Conservation (phyloP, 1,140 invertebrate genomes). For the Achatina immaculata region DNA sequence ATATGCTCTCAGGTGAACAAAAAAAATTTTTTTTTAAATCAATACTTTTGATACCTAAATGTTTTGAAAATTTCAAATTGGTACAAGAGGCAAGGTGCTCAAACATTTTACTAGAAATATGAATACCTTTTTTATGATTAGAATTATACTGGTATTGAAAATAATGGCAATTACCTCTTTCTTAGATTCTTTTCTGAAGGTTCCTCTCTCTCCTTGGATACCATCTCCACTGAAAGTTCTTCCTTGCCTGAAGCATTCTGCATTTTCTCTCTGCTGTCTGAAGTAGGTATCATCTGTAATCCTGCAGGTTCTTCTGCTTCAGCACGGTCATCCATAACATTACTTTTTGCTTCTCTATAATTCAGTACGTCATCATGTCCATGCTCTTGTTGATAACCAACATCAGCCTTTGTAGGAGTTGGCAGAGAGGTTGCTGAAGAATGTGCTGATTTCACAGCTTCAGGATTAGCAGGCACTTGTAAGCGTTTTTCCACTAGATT, state of each 20-base stretch:
- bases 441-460: neutral
- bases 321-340: neutral
- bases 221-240: neutral
- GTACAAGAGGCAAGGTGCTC: too few relatives aligned
- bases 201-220: too few relatives aligned
- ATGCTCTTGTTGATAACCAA: neutral
- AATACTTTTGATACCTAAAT: too few relatives aligned
- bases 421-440: neutral
- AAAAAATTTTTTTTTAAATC: too few relatives aligned
- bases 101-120: too few relatives aligned
- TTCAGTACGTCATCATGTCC: neutral
- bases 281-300: neutral
- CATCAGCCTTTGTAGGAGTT: neutral
- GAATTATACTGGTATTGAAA: too few relatives aligned
- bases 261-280: neutral
- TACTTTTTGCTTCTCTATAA: neutral
- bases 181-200: too few relatives aligned
- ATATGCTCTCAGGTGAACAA: too few relatives aligned
- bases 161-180: too few relatives aligned
- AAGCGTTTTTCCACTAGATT: slow-evolving; percentile 2
- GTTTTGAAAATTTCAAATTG: too few relatives aligned
- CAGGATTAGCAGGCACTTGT: neutral
- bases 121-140: too few relatives aligned
- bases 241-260: neutral
- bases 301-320: neutral